phyloP scores from a whole-genome alignment of 1,140 invertebrate genomes.

The Diprion similis region DNA sequence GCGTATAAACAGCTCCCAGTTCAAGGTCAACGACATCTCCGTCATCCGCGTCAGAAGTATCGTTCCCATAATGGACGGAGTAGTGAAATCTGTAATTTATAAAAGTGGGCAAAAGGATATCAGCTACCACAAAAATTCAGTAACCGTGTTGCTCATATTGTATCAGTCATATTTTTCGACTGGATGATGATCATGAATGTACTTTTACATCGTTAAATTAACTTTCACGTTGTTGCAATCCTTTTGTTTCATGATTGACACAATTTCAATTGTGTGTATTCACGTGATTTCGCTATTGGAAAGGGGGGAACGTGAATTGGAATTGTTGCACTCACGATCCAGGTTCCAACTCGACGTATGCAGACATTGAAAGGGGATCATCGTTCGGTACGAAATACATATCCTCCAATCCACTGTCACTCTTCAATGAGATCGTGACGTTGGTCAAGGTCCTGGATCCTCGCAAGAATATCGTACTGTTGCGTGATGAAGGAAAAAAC shows the following conservation, averaged over 20 bases:
- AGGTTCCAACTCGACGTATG: constrained; percentile 29
- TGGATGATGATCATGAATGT: too few relatives aligned
- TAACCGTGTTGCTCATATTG: too few relatives aligned
- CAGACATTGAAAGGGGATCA: constrained; percentile 23
- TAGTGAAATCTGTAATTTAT: constrained; percentile 26
- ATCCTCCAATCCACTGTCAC: constrained; percentile 20
- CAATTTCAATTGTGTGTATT: too few relatives aligned
- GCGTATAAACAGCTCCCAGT: constrained; percentile 32
- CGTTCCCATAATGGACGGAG: constrained; percentile 18
- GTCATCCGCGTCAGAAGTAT: constrained; percentile 10
- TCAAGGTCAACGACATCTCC: constrained; percentile 21
- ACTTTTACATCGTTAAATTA: too few relatives aligned
- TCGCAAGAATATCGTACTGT: constrained; percentile 26
- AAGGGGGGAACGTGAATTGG: too few relatives aligned
- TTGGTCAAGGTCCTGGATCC: constrained; percentile 15
- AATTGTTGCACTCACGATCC: constrained; percentile 14
- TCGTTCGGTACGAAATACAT: constrained; percentile 25
- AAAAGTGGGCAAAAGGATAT: neutral
- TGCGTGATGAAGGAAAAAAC: neutral
- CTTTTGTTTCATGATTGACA: too few relatives aligned
- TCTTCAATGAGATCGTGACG: constrained; percentile 20
- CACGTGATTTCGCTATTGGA: too few relatives aligned
- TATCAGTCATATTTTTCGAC: too few relatives aligned
- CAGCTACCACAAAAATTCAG: neutral
- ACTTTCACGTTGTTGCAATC: too few relatives aligned